A percentile compares a stretch with the other conserved stretches of the same genome.
Conservation (phyloP, 2,888 invertebrate genomes). For the Monopis laevigella region DNA sequence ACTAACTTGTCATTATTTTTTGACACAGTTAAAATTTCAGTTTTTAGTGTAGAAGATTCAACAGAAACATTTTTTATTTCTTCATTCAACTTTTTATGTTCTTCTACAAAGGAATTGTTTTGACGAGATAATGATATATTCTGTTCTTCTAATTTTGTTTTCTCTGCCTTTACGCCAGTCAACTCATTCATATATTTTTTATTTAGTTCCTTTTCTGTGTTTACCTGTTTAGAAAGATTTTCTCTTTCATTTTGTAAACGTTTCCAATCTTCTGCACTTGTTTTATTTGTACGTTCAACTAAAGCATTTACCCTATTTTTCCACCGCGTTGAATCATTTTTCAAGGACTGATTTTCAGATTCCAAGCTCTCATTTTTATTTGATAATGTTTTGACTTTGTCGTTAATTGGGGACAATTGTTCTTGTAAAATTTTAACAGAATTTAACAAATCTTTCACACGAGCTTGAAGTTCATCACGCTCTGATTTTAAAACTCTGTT, state of each 20-base stretch:
- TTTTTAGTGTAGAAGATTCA: conserved; percentile 73
- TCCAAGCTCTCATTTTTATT: conserved; percentile 75
- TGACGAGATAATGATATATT: conserved; percentile 69
- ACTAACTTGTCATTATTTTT: conserved; percentile 71
- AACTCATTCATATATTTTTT: conserved; percentile 76
- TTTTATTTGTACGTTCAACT: conserved; percentile 89
- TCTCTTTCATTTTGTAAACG: conserved; percentile 84
- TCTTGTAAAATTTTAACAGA: conserved; percentile 72
- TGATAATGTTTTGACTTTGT: conserved; percentile 75
- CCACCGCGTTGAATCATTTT: conserved; percentile 87
- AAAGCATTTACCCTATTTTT: conserved; percentile 85
- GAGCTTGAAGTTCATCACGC: conserved; percentile 72
- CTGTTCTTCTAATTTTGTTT: conserved; percentile 75
- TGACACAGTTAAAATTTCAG: conserved; percentile 71
- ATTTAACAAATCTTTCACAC: conserved; percentile 73
- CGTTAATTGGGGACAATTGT: conserved; percentile 80
- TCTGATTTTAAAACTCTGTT: conserved; percentile 90
- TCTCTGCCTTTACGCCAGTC: conserved; percentile 69
- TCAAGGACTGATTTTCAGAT: conserved; percentile 80
- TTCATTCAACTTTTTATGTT: conserved; percentile 71
- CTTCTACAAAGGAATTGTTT: conserved; percentile 67
- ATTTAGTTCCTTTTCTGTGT: conserved; percentile 78
- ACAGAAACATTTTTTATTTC: conserved; percentile 69
- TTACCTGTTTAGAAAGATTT: conserved; percentile 79
- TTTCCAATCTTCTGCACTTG: conserved; percentile 93